phyloP scores from a whole-genome alignment of 2,888 invertebrate genomes.

The Xestia ashworthii region DNA sequence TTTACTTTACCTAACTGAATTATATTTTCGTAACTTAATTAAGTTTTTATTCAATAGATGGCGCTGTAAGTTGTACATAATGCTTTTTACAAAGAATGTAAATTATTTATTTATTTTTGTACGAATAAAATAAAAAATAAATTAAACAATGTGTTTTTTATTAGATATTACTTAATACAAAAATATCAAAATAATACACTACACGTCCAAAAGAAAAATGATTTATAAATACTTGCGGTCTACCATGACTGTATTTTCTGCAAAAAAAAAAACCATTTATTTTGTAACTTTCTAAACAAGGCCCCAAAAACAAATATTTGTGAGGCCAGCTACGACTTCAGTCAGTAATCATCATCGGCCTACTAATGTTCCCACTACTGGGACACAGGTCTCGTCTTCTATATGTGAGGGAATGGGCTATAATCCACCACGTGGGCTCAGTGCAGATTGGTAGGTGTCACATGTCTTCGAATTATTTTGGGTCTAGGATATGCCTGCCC shows the following conservation, averaged over 20 bases:
- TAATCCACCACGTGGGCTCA: too few relatives aligned
- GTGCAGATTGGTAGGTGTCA: too few relatives aligned
- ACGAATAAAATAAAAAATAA: slow-evolving; percentile 73
- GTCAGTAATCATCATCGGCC: too few relatives aligned
- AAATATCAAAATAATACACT: not conserved
- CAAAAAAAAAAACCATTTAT: not conserved
- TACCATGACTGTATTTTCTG: not conserved
- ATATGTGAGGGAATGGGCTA: too few relatives aligned
- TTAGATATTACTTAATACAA: not conserved
- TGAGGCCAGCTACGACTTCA: not conserved
- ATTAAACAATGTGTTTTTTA: slow-evolving; percentile 46
- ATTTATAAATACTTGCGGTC: not conserved
- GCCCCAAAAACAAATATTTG: too few relatives aligned
- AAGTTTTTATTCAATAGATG: slow-evolving; percentile 75
- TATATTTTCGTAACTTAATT: slow-evolving; percentile 66
- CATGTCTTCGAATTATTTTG: too few relatives aligned
- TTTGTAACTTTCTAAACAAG: not conserved
- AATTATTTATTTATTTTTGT: slow-evolving; percentile 89
- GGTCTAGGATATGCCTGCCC: too few relatives aligned
- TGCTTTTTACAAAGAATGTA: slow-evolving; percentile 81
- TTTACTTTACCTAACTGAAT: slow-evolving; percentile 19
- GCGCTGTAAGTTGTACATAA: slow-evolving; percentile 86
- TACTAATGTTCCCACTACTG: too few relatives aligned
- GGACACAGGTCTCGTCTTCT: too few relatives aligned
- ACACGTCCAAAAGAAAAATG: not conserved